phyloP scores from a whole-genome alignment of 2,888 invertebrate species.

The Synergus gifuensis region DNA sequence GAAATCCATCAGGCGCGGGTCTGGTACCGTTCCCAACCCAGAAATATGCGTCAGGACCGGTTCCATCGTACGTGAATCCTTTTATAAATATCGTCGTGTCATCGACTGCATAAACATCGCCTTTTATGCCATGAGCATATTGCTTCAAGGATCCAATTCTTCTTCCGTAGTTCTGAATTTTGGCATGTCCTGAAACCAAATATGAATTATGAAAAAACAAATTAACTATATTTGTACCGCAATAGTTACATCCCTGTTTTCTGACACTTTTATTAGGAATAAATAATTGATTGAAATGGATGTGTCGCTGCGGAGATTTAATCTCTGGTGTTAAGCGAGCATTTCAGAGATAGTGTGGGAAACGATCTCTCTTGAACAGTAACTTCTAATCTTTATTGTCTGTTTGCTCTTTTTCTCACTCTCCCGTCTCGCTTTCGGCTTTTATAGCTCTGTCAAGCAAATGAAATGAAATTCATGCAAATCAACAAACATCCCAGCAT shows the following conservation, averaged over 20 bases:
- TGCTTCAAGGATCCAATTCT: constrained; percentile 86
- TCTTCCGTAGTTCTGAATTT: constrained; percentile 82
- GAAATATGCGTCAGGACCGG: constrained; percentile 92
- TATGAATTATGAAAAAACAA: not conserved
- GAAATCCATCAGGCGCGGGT: constrained; percentile 89
- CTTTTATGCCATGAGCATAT: constrained; percentile 89
- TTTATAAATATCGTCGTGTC: constrained; percentile 93
- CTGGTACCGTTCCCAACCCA: constrained; percentile 92
- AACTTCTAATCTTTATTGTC: constrained; percentile 48
- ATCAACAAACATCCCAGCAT: constrained; percentile 60
- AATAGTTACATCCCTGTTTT: not conserved
- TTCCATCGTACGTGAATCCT: constrained; percentile 93
- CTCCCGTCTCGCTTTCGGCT: constrained; percentile 37
- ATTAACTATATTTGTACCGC: not conserved
- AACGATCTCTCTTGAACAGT: constrained; percentile 14
- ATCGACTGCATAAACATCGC: constrained; percentile 92
- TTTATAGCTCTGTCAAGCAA: constrained; percentile 67
- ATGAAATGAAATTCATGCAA: constrained; percentile 75
- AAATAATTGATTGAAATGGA: not conserved
- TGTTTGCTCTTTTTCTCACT: constrained; percentile 46
- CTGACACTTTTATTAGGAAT: not conserved
- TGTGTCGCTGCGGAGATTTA: not conserved
- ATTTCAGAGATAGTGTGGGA: not conserved
- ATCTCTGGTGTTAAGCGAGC: not conserved
- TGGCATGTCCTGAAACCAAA: constrained; percentile 62